Conservation (phyloP, 2,113 vertebrate species). For the Seriola quinqueradiata region DNA sequence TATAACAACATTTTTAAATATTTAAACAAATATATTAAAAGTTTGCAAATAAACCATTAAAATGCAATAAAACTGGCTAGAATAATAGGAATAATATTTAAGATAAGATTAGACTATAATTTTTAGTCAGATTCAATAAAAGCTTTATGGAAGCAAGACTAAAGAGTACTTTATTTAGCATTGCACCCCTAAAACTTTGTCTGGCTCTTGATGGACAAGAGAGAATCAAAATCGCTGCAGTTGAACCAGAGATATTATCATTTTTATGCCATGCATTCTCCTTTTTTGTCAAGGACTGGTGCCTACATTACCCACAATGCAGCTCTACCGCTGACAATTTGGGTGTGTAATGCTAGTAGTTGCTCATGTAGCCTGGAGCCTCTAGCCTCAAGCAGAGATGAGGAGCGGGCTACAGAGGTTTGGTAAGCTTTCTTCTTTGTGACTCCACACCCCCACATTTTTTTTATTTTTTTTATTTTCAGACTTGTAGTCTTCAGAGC, state of each 20-base stretch:
- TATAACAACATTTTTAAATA: background rate
- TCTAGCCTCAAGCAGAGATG: background rate
- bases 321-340: background rate
- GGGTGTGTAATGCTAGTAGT: background rate
- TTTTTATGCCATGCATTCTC: background rate
- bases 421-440: background rate
- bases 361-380: conserved; percentile 1
- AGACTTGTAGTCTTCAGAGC: background rate
- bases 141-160: background rate
- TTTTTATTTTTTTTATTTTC: background rate
- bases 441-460: background rate
- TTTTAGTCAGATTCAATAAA: background rate
- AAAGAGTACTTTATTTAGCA: background rate
- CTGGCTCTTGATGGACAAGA: too few species aligned
- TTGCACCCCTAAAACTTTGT: background rate
- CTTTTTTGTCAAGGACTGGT: background rate
- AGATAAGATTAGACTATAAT: background rate
- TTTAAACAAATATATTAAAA: background rate
- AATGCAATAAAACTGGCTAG: background rate
- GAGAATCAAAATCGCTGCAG: background rate
- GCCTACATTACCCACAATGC: background rate
- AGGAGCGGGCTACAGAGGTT: background rate
- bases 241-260: background rate
- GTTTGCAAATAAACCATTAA: background rate
- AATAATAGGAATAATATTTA: background rate